phyloP scores from a whole-genome alignment of 2,113 vertebrate genomes.

The Campylomormyrus numenius region DNA sequence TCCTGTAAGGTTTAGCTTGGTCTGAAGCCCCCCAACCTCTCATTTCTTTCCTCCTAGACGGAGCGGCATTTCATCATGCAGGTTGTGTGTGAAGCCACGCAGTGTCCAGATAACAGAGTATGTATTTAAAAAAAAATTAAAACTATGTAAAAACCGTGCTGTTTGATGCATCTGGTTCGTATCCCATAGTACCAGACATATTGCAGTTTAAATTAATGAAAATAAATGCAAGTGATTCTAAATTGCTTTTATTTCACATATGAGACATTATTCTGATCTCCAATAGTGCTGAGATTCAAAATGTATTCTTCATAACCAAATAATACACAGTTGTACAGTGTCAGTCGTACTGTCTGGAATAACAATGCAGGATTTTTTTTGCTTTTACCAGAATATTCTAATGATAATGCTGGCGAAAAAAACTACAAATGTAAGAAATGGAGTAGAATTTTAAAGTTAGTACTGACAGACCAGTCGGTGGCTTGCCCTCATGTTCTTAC shows the following conservation, averaged over 20 bases:
- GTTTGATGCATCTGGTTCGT: neutral
- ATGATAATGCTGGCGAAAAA: neutral
- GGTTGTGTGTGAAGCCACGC: slow-evolving; percentile 96
- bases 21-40: neutral
- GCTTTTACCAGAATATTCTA: neutral
- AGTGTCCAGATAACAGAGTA: slow-evolving; percentile 94
- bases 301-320: neutral
- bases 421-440: neutral
- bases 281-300: neutral
- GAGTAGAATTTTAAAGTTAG: neutral
- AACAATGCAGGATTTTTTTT: neutral
- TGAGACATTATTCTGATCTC: neutral
- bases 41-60: slow-evolving; percentile 57
- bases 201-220: neutral
- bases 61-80: slow-evolving; percentile 99
- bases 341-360: neutral
- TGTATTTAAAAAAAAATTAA: slow-evolving; percentile 41
- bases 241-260: neutral
- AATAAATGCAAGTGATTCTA: neutral
- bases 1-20: neutral
- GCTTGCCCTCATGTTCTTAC: neutral
- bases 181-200: neutral
- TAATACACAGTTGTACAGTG: neutral
- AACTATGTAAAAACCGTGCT: neutral
- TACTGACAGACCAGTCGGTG: neutral